Base-by-base conservation (phyloP, 1,140 invertebrate genomes). In the Schmidtea mediterranea region DNA sequence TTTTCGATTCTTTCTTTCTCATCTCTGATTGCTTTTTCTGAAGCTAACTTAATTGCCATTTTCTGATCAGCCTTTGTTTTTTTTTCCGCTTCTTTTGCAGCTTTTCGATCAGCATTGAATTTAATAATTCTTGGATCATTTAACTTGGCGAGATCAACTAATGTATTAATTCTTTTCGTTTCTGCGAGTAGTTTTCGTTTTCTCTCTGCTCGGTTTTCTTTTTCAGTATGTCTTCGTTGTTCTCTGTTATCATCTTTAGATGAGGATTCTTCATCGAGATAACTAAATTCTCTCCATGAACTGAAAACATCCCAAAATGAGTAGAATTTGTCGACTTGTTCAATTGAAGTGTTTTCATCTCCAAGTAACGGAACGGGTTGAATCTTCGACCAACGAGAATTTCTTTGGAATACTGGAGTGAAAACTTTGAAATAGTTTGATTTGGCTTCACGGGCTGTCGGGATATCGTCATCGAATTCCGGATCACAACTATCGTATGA, bases 271-370 rank as follows among this genome's bases (percentile, higher is more conserved):
- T 94, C 86, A 66, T 98, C 90, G 49, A 92, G 66, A 63, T 97
- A 97, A n/a, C 87, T 95, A 69, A 80, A 98, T 58, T 97, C 90
- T 53, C 90, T 71, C 90, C 90, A 97, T 0, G 89, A 95, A 55
- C 94, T 83, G 69, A 94, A 97, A 54, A 84, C 75, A 63, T 92
- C 94, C 72, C 72, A 74, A 56, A 72, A 74, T 21, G 60, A 55
- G 55, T 74, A 74, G 56, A 74, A 74, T 23, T 61, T 54, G 52
- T 74, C 63, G 3, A 74, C 70, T 43, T 69, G 60, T 32, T 69
- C 62, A 54, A 64, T 61, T 24, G 57, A 52, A 3, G 67, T 60
- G 48, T 89, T 67, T 9, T 74, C 69, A 59, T 76, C 74, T 26
- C 87, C 89, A 41, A 97, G 66, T 51, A 73, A 65, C 21, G 89